These are phyloP conservation scores for Agonopterix subpropinquella DNA, from an alignment of 2,888 invertebrate genomes.

Conservation along the genomic window DNA sequence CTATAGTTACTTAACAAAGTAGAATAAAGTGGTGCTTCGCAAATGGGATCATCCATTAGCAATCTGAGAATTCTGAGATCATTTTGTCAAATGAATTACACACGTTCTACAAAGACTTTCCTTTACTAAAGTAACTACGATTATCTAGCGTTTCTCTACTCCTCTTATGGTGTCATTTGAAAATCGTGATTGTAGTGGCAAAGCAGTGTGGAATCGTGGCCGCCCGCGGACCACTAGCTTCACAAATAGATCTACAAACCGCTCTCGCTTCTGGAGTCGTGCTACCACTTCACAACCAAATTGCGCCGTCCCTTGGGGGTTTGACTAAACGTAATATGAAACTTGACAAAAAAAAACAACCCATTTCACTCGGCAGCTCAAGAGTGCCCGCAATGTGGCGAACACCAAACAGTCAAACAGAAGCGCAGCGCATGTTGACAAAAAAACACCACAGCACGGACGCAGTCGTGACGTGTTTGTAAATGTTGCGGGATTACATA, in stretches of 20 bases:
- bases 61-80: no score
- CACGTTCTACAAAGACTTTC: no score
- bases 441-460: conserved; percentile 37
- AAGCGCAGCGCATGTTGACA: conserved; percentile 26
- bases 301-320: conserved; percentile 22
- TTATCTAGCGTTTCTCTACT: neutral
- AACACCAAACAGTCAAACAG: conserved; percentile 21
- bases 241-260: conserved; percentile 11
- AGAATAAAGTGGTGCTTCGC: no score
- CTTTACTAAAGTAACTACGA: no score
- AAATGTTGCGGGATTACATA: conserved; percentile 49
- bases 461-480: conserved; percentile 56
- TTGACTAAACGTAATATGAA: conserved; percentile 23
- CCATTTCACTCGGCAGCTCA: conserved; percentile 52
- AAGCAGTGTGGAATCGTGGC: conserved; percentile 21
- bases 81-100: no score
- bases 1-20: no score
- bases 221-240: neutral
- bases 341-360: conserved; percentile 36
- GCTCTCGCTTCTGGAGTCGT: no score
- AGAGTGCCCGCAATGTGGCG: conserved; percentile 34
- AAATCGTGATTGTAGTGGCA: conserved; percentile 22
- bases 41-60: no score
- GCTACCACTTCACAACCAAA: conserved; percentile 27
- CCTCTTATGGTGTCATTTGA: neutral